Evolutionary conservation across 1,140 invertebrate genomes (phyloP), one percentile per base, ranked within the genome.

Genomic region (Trichogramma pretiosum): DNA sequence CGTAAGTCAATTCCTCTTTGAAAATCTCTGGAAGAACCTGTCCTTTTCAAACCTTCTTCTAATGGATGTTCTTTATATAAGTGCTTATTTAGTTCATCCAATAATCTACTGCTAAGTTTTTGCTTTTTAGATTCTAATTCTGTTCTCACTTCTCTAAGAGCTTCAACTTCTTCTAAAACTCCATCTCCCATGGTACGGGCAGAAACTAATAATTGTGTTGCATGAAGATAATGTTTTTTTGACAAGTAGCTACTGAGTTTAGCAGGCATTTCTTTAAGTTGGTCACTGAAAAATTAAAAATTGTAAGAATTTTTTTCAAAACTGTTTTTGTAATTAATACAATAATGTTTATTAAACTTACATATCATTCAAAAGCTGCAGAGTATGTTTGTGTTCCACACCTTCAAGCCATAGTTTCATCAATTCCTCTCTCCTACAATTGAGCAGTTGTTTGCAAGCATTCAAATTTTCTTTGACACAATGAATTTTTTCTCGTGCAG

Each of bases 331-430:
- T 33, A 53, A 30, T 35, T 40, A 13, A 33, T 28, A 39, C 44
- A 42, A 48, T 48, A 50, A 39, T 35, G 32, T 37, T 41, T 41
- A 33, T 46, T 50, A 45, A 46, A 61, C 77, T 77, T 74, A 91
- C 87, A 95, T 89, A 72, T 94, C 86, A 57, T 90, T 87, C 23
- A 95, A 70, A 63, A 95, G 79, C 50, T 86, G 76, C 16, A 95
- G 67, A 50, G 91, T 85, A 64, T 93, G 84, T 62, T 93, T 91
- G 58, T 96, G 91, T 63, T 96, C 89, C 14, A 95, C 79, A 5
- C 89, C 89, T 70, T 96, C 92, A 1, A 87, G 73, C 89, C 92
- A 96, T 40, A 96, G 74, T 58, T 93, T 87, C 56, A 91, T 83
- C 33, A 99, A 72, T 67, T 98, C 94, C 59, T 96, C 93, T 37